Evolutionary conservation across 1,140 invertebrate genomes (phyloP).

Genomic region (Rhopalosiphum maidis): DNA sequence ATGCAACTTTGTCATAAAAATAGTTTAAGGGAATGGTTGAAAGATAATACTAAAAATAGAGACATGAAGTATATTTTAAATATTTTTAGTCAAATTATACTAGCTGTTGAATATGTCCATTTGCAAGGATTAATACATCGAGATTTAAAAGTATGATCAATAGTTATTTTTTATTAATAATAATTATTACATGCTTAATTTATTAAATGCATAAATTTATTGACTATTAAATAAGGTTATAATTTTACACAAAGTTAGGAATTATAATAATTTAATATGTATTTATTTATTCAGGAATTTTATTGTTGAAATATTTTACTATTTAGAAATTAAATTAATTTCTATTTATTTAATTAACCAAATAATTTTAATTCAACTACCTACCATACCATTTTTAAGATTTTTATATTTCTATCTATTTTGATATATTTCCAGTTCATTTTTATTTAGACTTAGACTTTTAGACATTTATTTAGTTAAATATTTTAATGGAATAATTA

Average conservation of each 20-base stretch:
- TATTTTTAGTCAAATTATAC: slow-evolving; percentile 91
- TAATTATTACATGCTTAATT: not conserved
- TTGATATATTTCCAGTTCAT: not conserved
- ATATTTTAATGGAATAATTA: too few relatives aligned
- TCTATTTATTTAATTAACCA: not conserved
- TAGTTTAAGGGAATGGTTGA: slow-evolving; percentile 90
- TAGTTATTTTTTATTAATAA: slow-evolving; percentile 42
- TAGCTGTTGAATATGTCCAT: slow-evolving; percentile 95
- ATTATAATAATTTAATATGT: not conserved
- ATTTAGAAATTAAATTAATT: not conserved
- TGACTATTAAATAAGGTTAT: not conserved
- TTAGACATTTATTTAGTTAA: not conserved
- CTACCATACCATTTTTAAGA: not conserved
- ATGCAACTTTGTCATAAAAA: slow-evolving; percentile 94
- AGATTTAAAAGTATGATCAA: slow-evolving; percentile 82
- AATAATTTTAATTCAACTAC: not conserved
- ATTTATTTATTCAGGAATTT: not conserved
- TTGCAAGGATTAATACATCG: slow-evolving; percentile 88
- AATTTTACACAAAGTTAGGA: not conserved
- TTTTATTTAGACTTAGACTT: not conserved
- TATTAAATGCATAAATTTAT: not conserved
- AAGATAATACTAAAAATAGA: slow-evolving; percentile 64
- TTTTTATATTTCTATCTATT: not conserved
- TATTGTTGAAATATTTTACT: not conserved
- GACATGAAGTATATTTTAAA: slow-evolving; percentile 69